Base-by-base conservation (phyloP, 2,888 invertebrate genomes). In the Chrysolina haemoptera region DNA sequence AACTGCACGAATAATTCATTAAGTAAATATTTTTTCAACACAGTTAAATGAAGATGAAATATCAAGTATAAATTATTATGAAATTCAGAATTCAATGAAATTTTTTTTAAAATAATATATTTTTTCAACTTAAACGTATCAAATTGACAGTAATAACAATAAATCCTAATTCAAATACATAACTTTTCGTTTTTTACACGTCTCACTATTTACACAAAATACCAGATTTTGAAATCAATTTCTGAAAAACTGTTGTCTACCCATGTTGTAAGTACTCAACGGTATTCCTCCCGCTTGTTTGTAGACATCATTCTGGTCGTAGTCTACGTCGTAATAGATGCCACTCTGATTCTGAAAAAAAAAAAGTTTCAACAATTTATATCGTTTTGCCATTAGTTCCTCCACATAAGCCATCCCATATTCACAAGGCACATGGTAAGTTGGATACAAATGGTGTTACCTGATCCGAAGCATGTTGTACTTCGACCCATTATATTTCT, bases 281-380 rank as follows among this genome's bases (percentile, higher is more conserved):
- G 95, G 95, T 78, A 95, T 94, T 1, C 93, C 93, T 82, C 92
- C 91, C 14, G 91, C 90, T 82, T 92, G 92, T 86, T 89, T 88
- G 79, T 86, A 87, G 70, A 85, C 88, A 77, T 89, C 90, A 82
- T 90, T 90, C 82, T 89, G 92, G 84, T 95, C 96, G 82, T 95
- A 96, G 78, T 96, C 96, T 40, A 96, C 95, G 84, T 96, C 96
- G 84, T 96, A 96, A 87, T 96, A 96, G 81, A 96, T 96, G 67
- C 95, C 95, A 80, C 94, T 95, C 90, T 96, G 96, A 87, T 96
- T 95, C 96, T 96, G 89, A 70, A 90, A 90, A 80, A 66, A 62
- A 20, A 16, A 46, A 43, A 48, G 20, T 14, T 6, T 35, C 3
- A 6, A 35, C 35, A 35, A 35, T 35, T 35, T 6, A 27, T 5